Evolutionary conservation across 2,797 vertebrate genomes (phyloP), one percentile per base, ranked within the genome.

Genomic region (Sebastiscus albofasciatus): DNA sequence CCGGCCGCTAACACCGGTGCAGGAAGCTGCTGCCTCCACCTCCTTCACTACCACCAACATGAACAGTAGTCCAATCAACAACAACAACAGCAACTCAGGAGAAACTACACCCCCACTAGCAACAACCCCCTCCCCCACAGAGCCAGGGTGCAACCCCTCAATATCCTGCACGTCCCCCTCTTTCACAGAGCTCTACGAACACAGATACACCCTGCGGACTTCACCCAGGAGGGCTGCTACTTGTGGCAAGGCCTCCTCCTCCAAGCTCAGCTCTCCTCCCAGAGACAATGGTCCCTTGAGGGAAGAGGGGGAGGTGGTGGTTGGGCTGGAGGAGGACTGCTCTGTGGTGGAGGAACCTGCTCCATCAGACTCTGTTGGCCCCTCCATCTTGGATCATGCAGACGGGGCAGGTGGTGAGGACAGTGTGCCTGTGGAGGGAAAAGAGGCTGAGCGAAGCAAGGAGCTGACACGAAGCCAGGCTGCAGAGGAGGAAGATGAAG

Each of bases 121-220:
- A 76, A 87, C 90, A 54, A 84, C 89, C 77, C 90, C 92, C 10
- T 92, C 93, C 82, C 93, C 92, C 77, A 92, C 89, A 86, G 94
- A 94, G 79, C 85, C 82, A 76, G 92, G 82, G 67, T 87, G 91
- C 85, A 88, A 86, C 79, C 88, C 90, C 87, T 90, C 91, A 33
- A 82, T 92, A 79, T 95, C 96, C 68, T 86, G 95, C 87, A 96
- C 94, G 49, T 94, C 95, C 88, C 94, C 96, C 76, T 96, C 96
- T 88, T 89, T 97, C 81, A 96, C 95, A 7, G 98, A 99, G 93
- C 97, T 97, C 89, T 97, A 99, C 82, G 98, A 99, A 96, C 97
- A 99, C 94, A 96, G 98, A 90, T 99, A 99, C 62, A 98, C 98
- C 8, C 93, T 99, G 93, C 97, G 98, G 96, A 98, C 98, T 94